Conservation (phyloP, 2,888 invertebrate genomes). For the Dasysyrphus tricinctus region DNA sequence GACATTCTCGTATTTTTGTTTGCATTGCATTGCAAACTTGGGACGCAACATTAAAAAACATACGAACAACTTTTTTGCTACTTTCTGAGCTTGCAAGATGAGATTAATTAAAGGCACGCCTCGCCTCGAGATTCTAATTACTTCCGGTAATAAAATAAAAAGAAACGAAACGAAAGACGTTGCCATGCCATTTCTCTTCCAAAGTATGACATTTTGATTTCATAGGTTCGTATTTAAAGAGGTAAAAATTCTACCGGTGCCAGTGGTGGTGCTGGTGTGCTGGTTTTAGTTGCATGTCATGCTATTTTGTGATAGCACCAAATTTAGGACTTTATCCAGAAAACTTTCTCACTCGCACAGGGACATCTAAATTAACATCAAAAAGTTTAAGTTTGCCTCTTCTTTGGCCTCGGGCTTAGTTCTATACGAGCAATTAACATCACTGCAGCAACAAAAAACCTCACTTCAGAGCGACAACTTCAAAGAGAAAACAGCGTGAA, state of each 20-base stretch:
- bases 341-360: conserved; percentile 56
- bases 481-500: conserved; percentile 52
- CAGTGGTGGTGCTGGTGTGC: background rate
- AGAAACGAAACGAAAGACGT: conserved; percentile 21
- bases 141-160: conserved; percentile 52
- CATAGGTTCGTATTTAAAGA: background rate
- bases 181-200: conserved; percentile 24
- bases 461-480: conserved; percentile 58
- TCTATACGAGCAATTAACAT: conserved; percentile 49
- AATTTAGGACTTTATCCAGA: conserved; percentile 26
- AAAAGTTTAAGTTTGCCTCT: conserved; percentile 61
- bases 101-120: conserved; percentile 53
- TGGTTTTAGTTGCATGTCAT: background rate
- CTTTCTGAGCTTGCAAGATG: conserved; percentile 41
- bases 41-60: background rate
- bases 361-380: conserved; percentile 68
- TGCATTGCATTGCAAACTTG: background rate
- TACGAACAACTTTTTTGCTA: conserved; percentile 4
- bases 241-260: background rate
- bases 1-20: background rate
- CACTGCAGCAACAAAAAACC: conserved; percentile 13
- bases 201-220: conserved; percentile 45
- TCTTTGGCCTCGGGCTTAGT: conserved; percentile 37
- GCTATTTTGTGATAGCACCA: conserved; percentile 42
- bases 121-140: conserved; percentile 62